Evolutionary conservation across 2,888 invertebrate species (phyloP).

Genomic region (Chrysolina oricalcia): DNA sequence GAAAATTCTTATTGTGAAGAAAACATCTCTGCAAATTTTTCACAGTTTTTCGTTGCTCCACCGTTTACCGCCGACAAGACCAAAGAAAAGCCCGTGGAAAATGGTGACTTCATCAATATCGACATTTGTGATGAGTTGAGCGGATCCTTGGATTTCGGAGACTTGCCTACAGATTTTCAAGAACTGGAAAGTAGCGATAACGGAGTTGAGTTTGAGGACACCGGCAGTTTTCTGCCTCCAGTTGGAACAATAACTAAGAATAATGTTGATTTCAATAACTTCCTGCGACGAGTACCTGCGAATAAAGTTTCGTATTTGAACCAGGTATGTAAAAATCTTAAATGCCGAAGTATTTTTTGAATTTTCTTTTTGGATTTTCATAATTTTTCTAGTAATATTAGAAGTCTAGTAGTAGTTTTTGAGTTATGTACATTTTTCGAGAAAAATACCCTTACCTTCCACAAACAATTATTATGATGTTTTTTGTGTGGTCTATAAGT

Average conservation of each 20-base stretch:
- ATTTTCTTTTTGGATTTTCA: too few species aligned
- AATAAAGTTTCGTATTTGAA: slow-evolving; percentile 57
- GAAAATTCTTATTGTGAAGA: slow-evolving; percentile 51
- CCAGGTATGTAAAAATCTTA: slow-evolving; percentile 55
- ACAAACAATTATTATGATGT: too few species aligned
- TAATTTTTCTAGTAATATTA: too few species aligned
- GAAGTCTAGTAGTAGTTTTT: too few species aligned
- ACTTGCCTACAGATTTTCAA: slow-evolving; percentile 58
- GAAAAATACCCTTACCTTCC: too few species aligned
- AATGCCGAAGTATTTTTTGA: too few species aligned
- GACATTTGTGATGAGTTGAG: slow-evolving; percentile 63
- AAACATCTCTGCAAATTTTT: slow-evolving; percentile 43
- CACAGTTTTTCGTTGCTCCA: slow-evolving; percentile 62
- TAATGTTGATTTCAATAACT: slow-evolving; percentile 66
- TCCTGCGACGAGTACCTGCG: slow-evolving; percentile 61
- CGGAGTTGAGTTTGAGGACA: slow-evolving; percentile 18
- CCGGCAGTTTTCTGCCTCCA: slow-evolving; percentile 58
- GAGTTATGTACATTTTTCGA: too few species aligned
- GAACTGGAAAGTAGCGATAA: slow-evolving; percentile 50
- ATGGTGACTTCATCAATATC: slow-evolving; percentile 58
- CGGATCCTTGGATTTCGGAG: slow-evolving; percentile 62
- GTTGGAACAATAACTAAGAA: slow-evolving; percentile 63
- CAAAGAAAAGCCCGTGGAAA: slow-evolving; percentile 28
- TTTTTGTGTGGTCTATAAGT: too few species aligned
- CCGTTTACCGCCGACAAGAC: slow-evolving; percentile 44